Base-by-base conservation (phyloP, 2,888 invertebrate species). In the Muschampia staudingeri region DNA sequence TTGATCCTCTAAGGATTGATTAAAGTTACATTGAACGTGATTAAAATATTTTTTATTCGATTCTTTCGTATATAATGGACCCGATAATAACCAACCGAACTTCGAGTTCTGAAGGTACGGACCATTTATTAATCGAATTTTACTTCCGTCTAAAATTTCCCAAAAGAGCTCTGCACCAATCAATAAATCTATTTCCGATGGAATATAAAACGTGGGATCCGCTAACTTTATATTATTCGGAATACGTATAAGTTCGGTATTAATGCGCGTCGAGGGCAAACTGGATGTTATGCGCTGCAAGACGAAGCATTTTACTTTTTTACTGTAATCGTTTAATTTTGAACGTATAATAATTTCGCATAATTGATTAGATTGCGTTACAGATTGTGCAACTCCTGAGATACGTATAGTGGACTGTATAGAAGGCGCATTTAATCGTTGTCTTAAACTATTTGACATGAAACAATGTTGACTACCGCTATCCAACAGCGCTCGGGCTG, bases 311-410 rank as follows among this genome's bases (percentile, higher is more conserved):
- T 67, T 67, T 7, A 67, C 67, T 34, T 16, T 67, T 67, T 34
- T 34, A 34, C 14, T 67, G 16, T 67, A 67, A 67, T 67, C 34
- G 34, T 67, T 34, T 67, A 67, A 67, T 67, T 67, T 67, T 34
- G 67, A 67, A 67, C 67, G 67, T 34, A 67, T 67, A 67, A 67
- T 67, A 67, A 67, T 67, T 67, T 67, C 67, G 67, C 67, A 67
- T 67, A 67, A 67, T 67, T 67, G 14, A 34, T 67, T 67, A 1
- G 67, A 67, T 67, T 34, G 34, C 14, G 67, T 67, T 67, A 67
- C 30, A 30, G 67, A 67, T 34, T 67, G 67, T 67, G 67, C 67
- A 67, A 67, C 67, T 34, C 67, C 67, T 1, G 67, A 67, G 30
- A 67, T 67, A 67, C 67, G 67, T 67, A 67, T 67, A 67, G 67